Evolutionary conservation across 2,888 invertebrate genomes (phyloP), one percentile per base, ranked within the genome.

Genomic region (Sipha maydis): DNA sequence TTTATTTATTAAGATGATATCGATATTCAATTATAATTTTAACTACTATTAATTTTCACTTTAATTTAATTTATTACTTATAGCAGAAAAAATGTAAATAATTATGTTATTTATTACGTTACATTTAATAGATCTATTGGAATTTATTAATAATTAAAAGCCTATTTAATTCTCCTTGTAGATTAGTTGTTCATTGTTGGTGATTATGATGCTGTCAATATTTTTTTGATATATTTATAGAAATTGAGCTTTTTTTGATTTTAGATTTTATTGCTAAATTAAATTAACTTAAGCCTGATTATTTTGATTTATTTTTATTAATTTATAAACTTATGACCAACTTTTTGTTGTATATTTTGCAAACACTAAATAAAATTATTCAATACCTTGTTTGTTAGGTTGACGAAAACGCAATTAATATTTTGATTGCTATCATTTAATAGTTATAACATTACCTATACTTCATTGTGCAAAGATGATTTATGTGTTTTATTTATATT

Each of bases 131-230:
- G 34, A 34, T 34, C 4, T 34, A 34, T 34, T 34, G 34, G 4
- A 34, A 34, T 34, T 34, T 34, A 34, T 34, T 34, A 34, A 34
- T 34, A 34, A 34, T 34, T 34, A 34, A 34, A 34, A 34, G 4
- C n/a, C n/a, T n/a, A n/a, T n/a, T n/a, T n/a, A n/a, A n/a, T 34
- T 34, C 34, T 34, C 34, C 2, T 34, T 34, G n/a, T 17, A 34
- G 31, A 73, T 17, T 79, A 25, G 28, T 84, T 84, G 28, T 84
- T 61, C 61, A 76, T 76, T 76, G 38, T 76, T 28, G 38, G 76
- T 84, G 61, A 84, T 84, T 75, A 28, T 41, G 28, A n/a, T 28
- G 41, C 31, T 83, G 54, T 54, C n/a, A 34, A 21, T n/a, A n/a
- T 83, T 83, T 56, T 61, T 41, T 41, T 21, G n/a, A 69, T 82